A percentile compares a stretch with the other conserved stretches of the same genome.
Conservation (phyloP, 2,797 vertebrate genomes). For the Enteromius mattozi region DNA sequence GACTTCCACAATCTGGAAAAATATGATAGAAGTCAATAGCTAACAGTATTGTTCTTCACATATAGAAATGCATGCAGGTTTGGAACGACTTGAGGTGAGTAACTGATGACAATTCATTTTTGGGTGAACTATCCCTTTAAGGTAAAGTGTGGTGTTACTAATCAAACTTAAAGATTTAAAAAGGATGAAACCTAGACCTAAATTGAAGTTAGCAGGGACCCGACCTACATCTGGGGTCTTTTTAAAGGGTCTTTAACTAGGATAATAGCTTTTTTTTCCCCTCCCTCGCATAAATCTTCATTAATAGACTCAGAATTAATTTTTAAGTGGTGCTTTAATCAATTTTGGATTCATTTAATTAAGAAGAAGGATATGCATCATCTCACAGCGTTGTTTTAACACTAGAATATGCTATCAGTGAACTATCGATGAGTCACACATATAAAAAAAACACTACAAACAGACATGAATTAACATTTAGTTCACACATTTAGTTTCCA, state of each 20-base stretch:
- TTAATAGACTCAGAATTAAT: neutral
- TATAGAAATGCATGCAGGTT: no score
- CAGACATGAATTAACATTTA: neutral
- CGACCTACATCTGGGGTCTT: neutral
- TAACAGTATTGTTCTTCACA: neutral
- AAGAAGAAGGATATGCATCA: neutral
- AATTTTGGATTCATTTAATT: neutral
- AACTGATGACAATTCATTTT: neutral
- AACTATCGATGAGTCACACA: neutral
- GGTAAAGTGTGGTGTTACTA: neutral
- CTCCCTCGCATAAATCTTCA: neutral
- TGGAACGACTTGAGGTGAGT: neutral
- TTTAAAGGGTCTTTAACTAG: neutral
- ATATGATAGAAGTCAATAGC: neutral
- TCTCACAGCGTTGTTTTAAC: neutral
- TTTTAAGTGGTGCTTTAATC: neutral
- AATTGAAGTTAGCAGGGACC: neutral
- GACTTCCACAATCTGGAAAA: neutral
- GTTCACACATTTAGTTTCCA: slow-evolving; percentile 3
- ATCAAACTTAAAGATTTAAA: neutral
- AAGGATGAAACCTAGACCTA: no score
- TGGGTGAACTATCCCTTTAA: neutral
- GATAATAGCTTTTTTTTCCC: neutral
- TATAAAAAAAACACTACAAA: neutral
- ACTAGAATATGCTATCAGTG: neutral